These are phyloP conservation scores for Apodemus speciosus DNA, from an alignment of 2,113 vertebrate genomes.

Conservation along the genomic window DNA sequence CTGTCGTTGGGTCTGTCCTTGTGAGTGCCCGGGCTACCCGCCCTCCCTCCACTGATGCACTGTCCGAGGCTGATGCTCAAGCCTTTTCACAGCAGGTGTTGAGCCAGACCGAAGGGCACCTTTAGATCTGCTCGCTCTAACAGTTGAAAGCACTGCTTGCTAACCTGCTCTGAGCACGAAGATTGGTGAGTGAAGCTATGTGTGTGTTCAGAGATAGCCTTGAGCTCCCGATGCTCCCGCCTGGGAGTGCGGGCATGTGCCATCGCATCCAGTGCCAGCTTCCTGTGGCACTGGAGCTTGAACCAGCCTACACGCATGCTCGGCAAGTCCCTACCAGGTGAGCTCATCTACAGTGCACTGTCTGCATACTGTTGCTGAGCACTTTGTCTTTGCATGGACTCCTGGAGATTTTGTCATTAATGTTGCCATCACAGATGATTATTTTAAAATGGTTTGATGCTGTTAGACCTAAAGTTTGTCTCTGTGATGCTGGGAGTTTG, in stretches of 20 bases:
- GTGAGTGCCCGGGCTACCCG: neutral
- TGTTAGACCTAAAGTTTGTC: neutral
- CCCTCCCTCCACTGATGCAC: neutral
- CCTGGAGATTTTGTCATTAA: neutral
- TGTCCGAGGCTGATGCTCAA: neutral
- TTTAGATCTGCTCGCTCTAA: neutral
- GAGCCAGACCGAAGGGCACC: neutral
- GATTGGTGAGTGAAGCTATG: neutral
- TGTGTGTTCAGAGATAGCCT: neutral
- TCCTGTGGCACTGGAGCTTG: neutral
- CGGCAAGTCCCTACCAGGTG: too few relatives aligned
- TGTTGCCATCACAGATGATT: neutral
- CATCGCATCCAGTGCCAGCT: neutral
- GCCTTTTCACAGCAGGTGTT: neutral
- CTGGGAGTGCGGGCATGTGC: neutral
- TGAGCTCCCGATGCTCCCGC: neutral
- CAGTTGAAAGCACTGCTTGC: neutral
- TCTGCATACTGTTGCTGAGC: neutral
- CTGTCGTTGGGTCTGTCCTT: neutral
- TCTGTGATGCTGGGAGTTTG: slow-evolving; percentile 10
- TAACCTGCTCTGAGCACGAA: slow-evolving; percentile 13
- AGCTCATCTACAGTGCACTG: neutral
- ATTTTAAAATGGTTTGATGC: slow-evolving; percentile 9
- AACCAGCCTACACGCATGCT: neutral
- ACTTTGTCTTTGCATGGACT: slow-evolving; percentile 16